Conservation (phyloP, 2,797 vertebrate genomes). For the Liasis olivaceus region DNA sequence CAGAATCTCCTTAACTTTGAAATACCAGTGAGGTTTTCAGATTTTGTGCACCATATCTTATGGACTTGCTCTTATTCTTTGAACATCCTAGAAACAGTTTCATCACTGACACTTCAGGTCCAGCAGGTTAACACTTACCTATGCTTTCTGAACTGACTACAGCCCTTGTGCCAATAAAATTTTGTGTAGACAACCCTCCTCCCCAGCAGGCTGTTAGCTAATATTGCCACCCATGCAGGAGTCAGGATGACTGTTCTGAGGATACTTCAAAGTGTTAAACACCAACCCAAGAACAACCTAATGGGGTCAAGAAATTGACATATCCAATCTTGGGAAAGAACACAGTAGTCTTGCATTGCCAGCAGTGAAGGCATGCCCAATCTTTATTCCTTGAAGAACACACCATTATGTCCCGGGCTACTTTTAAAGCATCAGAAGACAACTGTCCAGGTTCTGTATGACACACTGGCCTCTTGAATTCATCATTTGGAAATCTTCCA, state of each 20-base stretch:
- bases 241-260: not conserved
- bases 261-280: not conserved
- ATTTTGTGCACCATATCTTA: not conserved
- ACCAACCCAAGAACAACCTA: not conserved
- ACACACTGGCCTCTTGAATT: not conserved
- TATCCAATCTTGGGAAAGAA: not conserved
- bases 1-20: too few relatives aligned
- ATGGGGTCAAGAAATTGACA: not conserved
- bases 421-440: not conserved
- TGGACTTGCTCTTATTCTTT: not conserved
- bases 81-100: not conserved
- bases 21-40: too few relatives aligned
- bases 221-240: not conserved
- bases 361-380: not conserved
- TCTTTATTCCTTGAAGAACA: not conserved
- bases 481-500: not conserved
- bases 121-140: not conserved
- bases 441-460: not conserved
- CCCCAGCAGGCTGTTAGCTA: not conserved
- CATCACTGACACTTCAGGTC: not conserved
- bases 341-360: not conserved
- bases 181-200: not conserved
- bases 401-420: not conserved
- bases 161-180: not conserved
- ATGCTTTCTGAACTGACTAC: not conserved